phyloP scores from a whole-genome alignment of 1,140 invertebrate genomes.

The Cheumatopsyche charites region DNA sequence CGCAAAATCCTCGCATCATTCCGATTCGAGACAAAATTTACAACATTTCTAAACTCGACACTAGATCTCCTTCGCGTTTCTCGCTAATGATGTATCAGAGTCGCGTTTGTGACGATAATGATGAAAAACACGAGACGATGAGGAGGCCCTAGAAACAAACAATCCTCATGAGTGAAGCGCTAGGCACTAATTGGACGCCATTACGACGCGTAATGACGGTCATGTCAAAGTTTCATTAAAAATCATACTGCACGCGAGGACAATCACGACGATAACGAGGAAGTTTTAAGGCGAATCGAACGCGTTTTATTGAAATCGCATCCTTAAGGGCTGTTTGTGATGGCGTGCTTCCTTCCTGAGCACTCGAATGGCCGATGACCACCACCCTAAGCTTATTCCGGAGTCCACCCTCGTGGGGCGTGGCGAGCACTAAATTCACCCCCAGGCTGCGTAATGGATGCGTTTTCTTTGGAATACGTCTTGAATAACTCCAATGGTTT shows the following conservation, averaged over 20 bases:
- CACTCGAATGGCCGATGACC: slow-evolving; percentile 23
- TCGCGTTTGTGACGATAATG: not conserved
- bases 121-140: not conserved
- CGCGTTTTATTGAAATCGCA: no score
- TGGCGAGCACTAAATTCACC: slow-evolving; percentile 36
- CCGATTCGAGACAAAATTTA: no score
- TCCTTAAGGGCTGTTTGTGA: no score
- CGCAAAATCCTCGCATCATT: no score
- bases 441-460: slow-evolving; percentile 36
- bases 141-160: no score
- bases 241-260: no score
- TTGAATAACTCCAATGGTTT: no score
- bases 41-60: no score
- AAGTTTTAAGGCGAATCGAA: no score
- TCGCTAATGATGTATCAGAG: not conserved
- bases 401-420: slow-evolving; percentile 9
- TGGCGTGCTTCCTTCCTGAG: slow-evolving; percentile 29
- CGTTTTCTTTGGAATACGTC: slow-evolving; percentile 28
- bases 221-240: no score
- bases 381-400: not conserved
- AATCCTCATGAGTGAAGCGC: not conserved
- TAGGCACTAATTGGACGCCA: slow-evolving; percentile 12
- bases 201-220: not conserved
- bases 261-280: no score
- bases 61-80: no score